Conservation (phyloP, 2,888 invertebrate genomes). For the Galeopsomyia nigrocyanea region DNA sequence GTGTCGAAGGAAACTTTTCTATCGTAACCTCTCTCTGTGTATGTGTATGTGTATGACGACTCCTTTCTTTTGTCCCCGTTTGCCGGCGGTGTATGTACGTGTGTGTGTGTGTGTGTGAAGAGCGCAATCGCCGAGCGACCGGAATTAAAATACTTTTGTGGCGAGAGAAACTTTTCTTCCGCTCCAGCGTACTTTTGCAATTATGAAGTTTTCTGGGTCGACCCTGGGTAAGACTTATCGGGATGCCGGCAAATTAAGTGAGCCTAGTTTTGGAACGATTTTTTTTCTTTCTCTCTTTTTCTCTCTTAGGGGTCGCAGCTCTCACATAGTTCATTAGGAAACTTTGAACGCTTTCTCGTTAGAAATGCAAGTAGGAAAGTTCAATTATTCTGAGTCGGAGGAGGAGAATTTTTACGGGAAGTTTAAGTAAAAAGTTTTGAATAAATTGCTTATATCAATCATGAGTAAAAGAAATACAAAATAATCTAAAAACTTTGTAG, state of each 20-base stretch:
- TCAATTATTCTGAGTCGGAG: too few species aligned
- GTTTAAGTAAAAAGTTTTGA: too few species aligned
- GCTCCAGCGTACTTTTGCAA: conserved; percentile 29
- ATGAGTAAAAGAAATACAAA: too few species aligned
- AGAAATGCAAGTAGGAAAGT: too few species aligned
- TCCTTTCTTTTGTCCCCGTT: background rate
- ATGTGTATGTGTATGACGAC: background rate
- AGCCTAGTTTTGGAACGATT: background rate
- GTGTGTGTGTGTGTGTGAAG: background rate
- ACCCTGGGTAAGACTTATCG: conserved; percentile 9
- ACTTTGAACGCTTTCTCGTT: too few species aligned
- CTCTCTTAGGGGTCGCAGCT: too few species aligned
- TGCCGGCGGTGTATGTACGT: too few species aligned
- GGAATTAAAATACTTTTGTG: conserved; percentile 41
- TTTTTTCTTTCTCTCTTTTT: background rate
- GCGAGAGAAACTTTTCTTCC: conserved; percentile 29
- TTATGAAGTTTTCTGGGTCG: conserved; percentile 38
- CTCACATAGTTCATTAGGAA: too few species aligned
- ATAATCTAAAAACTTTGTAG: too few species aligned
- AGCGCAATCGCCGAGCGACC: conserved; percentile 6
- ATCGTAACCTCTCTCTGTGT: conserved; percentile 10
- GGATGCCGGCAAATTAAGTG: conserved; percentile 8
- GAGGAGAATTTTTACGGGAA: too few species aligned
- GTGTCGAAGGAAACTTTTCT: conserved; percentile 42
- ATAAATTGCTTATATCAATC: too few species aligned